Percentiles rank a stretch among this genome's conserved stretches.
These are phyloP conservation scores for Agrochola macilenta DNA, from an alignment of 2,888 invertebrate genomes.

Conservation along the genomic window DNA sequence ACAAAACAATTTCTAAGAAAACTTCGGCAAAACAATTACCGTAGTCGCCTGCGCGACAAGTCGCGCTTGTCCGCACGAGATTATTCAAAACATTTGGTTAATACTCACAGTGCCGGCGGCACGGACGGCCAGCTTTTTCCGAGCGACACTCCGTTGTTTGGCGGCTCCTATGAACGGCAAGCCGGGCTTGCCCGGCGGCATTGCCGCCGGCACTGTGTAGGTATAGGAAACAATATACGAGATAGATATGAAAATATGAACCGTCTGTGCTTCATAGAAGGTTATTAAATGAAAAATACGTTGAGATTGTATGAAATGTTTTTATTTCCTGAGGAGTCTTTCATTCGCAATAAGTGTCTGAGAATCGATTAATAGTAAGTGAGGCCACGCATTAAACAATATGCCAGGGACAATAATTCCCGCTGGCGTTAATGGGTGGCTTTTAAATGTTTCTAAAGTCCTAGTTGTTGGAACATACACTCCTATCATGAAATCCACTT, in stretches of 20 bases:
- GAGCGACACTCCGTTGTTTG: too few species aligned
- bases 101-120: too few species aligned
- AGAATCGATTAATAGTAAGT: conserved; percentile 12
- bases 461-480: background rate
- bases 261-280: background rate
- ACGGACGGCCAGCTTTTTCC: too few species aligned
- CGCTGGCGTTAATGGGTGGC: conserved; percentile 2
- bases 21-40: too few species aligned
- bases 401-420: background rate
- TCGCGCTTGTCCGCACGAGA: too few species aligned
- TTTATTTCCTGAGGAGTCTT: background rate
- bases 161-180: too few species aligned
- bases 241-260: background rate
- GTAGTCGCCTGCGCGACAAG: too few species aligned
- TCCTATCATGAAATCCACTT: conserved; percentile 27
- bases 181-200: too few species aligned
- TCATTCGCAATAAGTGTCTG: background rate
- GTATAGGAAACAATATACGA: too few species aligned
- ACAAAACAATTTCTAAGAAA: too few species aligned
- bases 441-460: conserved; percentile 6
- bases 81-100: conserved; percentile 7
- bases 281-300: background rate
- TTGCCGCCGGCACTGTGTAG: too few species aligned
- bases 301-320: background rate
- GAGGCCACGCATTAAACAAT: conserved; percentile 24